phyloP scores from a whole-genome alignment of 92 coral and sea anemone species.

The Epizoanthus illoricatus region DNA sequence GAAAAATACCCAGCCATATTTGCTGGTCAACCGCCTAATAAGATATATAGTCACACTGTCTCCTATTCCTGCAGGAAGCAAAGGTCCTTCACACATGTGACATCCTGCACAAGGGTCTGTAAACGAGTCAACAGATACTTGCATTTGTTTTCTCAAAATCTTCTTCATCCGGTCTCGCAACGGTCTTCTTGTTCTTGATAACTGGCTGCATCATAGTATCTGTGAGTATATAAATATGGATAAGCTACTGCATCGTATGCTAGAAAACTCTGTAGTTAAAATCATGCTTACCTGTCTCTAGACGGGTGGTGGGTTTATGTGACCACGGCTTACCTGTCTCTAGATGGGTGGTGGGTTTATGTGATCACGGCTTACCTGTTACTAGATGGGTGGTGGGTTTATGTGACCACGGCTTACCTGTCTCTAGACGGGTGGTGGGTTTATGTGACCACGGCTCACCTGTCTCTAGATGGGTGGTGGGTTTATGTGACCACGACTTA shows the following conservation, averaged over 20 bases:
- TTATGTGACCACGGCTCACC: too few species aligned
- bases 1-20: too few species aligned
- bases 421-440: constrained; percentile 84
- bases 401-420: constrained; percentile 52
- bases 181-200: constrained; percentile 92
- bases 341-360: constrained; percentile 81
- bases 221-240: not conserved
- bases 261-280: too few species aligned
- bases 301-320: constrained; percentile 70
- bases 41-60: too few species aligned
- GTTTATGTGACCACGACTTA: constrained; percentile 41
- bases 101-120: too few species aligned
- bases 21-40: too few species aligned
- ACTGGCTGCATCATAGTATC: constrained; percentile 90
- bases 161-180: constrained; percentile 75
- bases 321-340: constrained; percentile 71
- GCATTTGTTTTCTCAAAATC: constrained; percentile 77
- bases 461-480: constrained; percentile 84
- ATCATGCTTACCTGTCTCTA: constrained; percentile 76
- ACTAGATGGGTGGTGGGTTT: constrained; percentile 86
- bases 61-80: too few species aligned
- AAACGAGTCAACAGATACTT: constrained; percentile 18
- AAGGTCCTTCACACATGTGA: too few species aligned
- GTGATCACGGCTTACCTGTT: too few species aligned
- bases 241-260: not conserved